phyloP scores from a whole-genome alignment of 2,888 invertebrate species.

The Operophtera brumata region DNA sequence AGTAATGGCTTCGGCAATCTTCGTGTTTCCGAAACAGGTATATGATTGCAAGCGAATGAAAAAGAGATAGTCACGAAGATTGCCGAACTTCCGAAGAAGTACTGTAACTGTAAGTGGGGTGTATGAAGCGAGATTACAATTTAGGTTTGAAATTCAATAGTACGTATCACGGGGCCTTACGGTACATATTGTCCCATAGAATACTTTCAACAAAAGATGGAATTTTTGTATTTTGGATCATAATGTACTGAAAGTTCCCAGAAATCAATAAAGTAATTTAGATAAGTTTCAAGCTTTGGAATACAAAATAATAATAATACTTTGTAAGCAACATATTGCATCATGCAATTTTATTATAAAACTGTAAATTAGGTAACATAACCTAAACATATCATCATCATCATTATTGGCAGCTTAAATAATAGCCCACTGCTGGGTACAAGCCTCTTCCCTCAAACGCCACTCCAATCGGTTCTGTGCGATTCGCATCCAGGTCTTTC shows the following conservation, averaged over 20 bases:
- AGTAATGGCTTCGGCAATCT: no score
- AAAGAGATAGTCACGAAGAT: no score
- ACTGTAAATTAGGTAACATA: not conserved
- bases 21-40: no score
- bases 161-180: not conserved
- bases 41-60: no score
- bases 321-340: slow-evolving; percentile 7
- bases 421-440: no score
- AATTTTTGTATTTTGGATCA: not conserved
- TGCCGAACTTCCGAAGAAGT: no score
- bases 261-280: not conserved
- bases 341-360: slow-evolving; percentile 3
- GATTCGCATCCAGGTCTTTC: no score
- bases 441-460: no score
- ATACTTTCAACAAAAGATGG: not conserved
- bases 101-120: slow-evolving; percentile 36
- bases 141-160: slow-evolving; percentile 4
- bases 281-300: not conserved
- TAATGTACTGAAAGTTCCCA: slow-evolving; percentile 1
- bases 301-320: not conserved
- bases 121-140: slow-evolving; percentile 46
- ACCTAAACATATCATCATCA: no score
- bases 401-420: no score
- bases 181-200: no score
- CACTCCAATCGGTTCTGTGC: no score